A percentile compares a stretch with the other conserved stretches of the same genome.
Evolutionary conservation across 1,140 invertebrate genomes (phyloP).

Genomic region (Matsumurasca onukii): DNA sequence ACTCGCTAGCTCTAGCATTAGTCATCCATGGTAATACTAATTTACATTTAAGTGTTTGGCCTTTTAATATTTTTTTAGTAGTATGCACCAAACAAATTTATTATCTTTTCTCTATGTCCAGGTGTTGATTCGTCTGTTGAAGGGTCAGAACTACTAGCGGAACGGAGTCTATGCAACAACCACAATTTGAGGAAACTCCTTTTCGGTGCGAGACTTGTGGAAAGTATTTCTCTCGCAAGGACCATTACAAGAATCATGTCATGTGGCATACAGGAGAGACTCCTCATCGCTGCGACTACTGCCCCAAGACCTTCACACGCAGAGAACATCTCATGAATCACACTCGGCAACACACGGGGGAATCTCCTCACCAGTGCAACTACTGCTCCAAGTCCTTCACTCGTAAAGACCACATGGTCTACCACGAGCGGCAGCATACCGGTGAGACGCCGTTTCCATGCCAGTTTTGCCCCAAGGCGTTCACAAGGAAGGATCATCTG

Average conservation of each 20-base stretch:
- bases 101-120: slow-evolving; percentile 29
- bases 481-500: slow-evolving; percentile 79
- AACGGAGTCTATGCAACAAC: slow-evolving; percentile 27
- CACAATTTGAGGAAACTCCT: slow-evolving; percentile 57
- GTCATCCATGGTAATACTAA: too few relatives aligned
- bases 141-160: neutral
- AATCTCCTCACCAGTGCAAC: slow-evolving; percentile 82
- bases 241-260: slow-evolving; percentile 65
- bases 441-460: slow-evolving; percentile 80
- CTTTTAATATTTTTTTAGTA: too few relatives aligned
- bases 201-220: slow-evolving; percentile 60
- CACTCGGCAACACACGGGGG: slow-evolving; percentile 72
- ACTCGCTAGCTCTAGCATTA: too few relatives aligned
- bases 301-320: slow-evolving; percentile 78
- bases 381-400: slow-evolving; percentile 84
- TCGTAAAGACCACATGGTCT: slow-evolving; percentile 76
- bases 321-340: slow-evolving; percentile 81
- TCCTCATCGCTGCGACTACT: slow-evolving; percentile 76
- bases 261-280: slow-evolving; percentile 71
- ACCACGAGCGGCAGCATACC: slow-evolving; percentile 81
- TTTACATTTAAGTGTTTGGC: too few relatives aligned
- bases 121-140: slow-evolving; percentile 30
- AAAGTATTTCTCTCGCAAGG: slow-evolving; percentile 66
- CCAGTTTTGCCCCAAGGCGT: slow-evolving; percentile 78
- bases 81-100: too few relatives aligned